Evolutionary conservation across 1,140 invertebrate genomes (phyloP), one percentile per base, ranked within the genome.

Genomic region (Heliconius melpomene): DNA sequence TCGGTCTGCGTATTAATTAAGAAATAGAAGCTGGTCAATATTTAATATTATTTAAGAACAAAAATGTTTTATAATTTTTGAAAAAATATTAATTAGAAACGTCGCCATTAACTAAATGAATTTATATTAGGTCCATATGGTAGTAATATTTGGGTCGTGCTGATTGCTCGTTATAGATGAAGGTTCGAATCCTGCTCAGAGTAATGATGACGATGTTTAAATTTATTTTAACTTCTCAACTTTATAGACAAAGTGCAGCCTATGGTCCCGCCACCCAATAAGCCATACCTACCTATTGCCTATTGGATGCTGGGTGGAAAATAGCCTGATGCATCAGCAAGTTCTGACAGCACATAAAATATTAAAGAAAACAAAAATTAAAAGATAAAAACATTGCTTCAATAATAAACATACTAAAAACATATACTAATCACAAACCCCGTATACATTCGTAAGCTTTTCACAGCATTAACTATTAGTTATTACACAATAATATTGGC

Each of bases 401-500:
- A 23, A 1, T n/a, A 23, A 3, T 57, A 57, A 20, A n/a, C 3
- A 18, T 7, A 52, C 7, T 18, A 52, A 57, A 57, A 20, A n/a
- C 6, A 9, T 3, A 9, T 3, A 57, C 8, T 2, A 57, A 57
- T 57, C 3, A 57, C 2, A 23, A 57, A n/a, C 3, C 26, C 5
- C 11, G 36, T n/a, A 72, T 72, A 72, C 18, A 72, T 38, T 72
- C n/a, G 71, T 72, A 38, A 72, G n/a, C 71, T 36, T 36, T 36
- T 72, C 32, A 32, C n/a, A 72, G 8, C 20, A 66, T 13, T 72
- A 72, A 72, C 36, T 38, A 72, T 38, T 57, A 72, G 70, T 40
- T 26, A 77, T 77, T 77, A 66, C 70, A 77, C 32, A 72, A 72
- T 71, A 70, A 36, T 32, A 77, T 77, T 54, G 76, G 46, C 46